These are phyloP conservation scores for Thymelicus lineola DNA, from an alignment of 2,888 invertebrate genomes.

Conservation along the genomic window DNA sequence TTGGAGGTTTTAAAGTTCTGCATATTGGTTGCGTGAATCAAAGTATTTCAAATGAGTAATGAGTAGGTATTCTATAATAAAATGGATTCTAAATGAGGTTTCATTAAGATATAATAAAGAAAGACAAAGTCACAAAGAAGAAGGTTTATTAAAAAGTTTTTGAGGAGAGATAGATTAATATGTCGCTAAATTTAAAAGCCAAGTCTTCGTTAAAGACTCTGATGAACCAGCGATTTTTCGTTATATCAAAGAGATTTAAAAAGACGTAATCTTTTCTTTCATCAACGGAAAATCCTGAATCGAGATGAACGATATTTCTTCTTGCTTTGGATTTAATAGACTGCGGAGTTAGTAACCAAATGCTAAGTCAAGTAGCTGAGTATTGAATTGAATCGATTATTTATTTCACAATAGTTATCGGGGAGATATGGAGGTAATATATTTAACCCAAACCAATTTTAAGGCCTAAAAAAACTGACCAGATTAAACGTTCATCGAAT, in stretches of 20 bases:
- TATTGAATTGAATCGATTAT: neutral
- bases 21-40: no score
- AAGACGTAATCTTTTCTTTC: slow-evolving; percentile 31
- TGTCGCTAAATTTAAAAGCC: slow-evolving; percentile 16
- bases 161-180: slow-evolving; percentile 2
- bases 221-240: slow-evolving; percentile 26
- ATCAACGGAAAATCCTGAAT: slow-evolving; percentile 23
- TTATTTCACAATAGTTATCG: neutral
- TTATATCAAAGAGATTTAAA: slow-evolving; percentile 30
- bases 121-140: neutral
- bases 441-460: slow-evolving; percentile 6
- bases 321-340: slow-evolving; percentile 19
- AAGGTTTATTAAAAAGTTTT: slow-evolving; percentile 2
- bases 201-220: slow-evolving; percentile 21
- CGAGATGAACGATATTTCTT: slow-evolving; percentile 14
- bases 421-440: slow-evolving; percentile 17
- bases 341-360: slow-evolving; percentile 12
- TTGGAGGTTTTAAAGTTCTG: no score
- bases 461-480: slow-evolving; percentile 10
- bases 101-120: neutral
- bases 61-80: no score
- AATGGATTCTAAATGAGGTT: neutral
- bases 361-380: slow-evolving; percentile 1
- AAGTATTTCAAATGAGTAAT: no score
- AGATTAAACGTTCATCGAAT: slow-evolving; percentile 12